phyloP scores from a whole-genome alignment of 2,888 invertebrate species.

The Macrostomum cliftonense region DNA sequence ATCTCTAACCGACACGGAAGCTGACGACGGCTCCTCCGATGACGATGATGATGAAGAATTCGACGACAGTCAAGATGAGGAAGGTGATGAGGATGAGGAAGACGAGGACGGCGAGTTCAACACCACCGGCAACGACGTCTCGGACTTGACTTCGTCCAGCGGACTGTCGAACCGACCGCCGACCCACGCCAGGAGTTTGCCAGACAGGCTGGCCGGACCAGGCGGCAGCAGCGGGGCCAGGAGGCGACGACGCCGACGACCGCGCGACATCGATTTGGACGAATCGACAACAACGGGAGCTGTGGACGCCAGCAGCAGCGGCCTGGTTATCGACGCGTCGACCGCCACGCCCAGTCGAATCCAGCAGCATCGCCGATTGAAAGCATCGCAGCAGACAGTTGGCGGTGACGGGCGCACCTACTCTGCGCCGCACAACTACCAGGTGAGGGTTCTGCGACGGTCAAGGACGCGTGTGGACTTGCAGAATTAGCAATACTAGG shows the following conservation, averaged over 20 bases:
- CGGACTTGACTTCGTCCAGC: constrained; percentile 19
- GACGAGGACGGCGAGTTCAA: not conserved
- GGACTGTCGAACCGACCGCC: constrained; percentile 30
- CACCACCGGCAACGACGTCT: not conserved
- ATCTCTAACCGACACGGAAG: not conserved
- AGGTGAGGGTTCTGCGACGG: too few species aligned
- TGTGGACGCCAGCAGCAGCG: too few species aligned
- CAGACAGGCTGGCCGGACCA: constrained; percentile 16
- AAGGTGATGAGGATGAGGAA: constrained; percentile 16
- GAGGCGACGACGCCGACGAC: constrained; percentile 18
- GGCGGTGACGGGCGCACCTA: too few species aligned
- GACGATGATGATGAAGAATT: constrained; percentile 10
- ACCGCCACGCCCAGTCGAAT: too few species aligned
- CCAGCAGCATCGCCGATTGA: too few species aligned
- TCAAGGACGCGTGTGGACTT: too few species aligned
- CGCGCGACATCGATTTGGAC: too few species aligned
- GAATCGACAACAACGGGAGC: too few species aligned
- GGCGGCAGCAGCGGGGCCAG: constrained; percentile 10
- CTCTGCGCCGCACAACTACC: too few species aligned
- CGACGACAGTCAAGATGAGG: constrained; percentile 22
- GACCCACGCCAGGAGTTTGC: constrained; percentile 31
- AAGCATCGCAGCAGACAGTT: too few species aligned
- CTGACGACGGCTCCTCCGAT: not conserved
- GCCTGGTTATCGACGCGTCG: too few species aligned
- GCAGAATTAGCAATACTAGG: too few species aligned